phyloP scores from a whole-genome alignment of 2,888 invertebrate genomes.

The Lepidocyrtoides sp. region DNA sequence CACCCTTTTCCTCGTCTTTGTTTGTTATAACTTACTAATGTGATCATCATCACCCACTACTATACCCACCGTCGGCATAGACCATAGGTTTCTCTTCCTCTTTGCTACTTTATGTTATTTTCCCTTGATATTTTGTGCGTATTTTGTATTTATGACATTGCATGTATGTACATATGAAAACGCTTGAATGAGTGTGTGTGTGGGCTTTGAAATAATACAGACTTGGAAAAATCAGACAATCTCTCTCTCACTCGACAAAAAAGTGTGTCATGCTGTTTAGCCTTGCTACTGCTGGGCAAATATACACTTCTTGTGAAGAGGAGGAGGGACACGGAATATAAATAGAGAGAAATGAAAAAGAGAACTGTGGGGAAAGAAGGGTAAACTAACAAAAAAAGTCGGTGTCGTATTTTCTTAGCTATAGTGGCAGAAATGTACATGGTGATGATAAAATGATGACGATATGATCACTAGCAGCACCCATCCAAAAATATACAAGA shows the following conservation, averaged over 20 bases:
- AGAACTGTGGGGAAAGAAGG: too few species aligned
- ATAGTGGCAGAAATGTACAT: background rate
- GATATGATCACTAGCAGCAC: background rate
- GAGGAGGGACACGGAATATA: background rate
- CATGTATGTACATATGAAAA: background rate
- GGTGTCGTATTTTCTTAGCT: background rate
- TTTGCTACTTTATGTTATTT: background rate
- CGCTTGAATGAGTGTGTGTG: background rate
- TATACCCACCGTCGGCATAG: too few species aligned
- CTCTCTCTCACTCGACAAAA: background rate
- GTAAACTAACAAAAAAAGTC: background rate
- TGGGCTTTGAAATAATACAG: background rate
- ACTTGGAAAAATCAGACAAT: background rate
- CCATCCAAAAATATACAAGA: background rate
- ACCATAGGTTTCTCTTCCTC: too few species aligned
- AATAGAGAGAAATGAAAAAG: background rate
- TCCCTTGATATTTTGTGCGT: too few species aligned
- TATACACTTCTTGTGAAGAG: background rate
- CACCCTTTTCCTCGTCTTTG: background rate
- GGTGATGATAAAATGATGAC: background rate
- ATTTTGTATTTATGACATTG: too few species aligned
- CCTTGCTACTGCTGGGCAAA: background rate
- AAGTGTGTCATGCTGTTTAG: constrained; percentile 25
- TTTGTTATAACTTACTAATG: too few species aligned
- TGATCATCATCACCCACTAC: too few species aligned